phyloP scores from a whole-genome alignment of 2,113 vertebrate species.

The Brienomyrus brachyistius region DNA sequence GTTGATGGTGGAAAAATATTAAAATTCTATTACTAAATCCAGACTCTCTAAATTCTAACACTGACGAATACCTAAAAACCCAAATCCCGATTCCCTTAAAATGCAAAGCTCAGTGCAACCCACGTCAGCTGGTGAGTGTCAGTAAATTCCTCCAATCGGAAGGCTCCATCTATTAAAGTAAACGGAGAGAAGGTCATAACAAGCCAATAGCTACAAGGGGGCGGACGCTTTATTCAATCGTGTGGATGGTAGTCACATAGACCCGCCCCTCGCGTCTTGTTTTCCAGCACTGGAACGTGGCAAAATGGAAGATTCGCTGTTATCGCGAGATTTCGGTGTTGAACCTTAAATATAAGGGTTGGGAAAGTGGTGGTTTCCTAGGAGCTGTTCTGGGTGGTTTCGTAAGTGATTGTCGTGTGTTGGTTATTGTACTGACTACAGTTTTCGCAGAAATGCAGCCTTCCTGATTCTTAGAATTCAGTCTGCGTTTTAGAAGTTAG shows the following conservation, averaged over 20 bases:
- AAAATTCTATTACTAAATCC: too few species aligned
- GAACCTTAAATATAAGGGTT: neutral
- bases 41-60: neutral
- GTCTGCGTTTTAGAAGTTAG: neutral
- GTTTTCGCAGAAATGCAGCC: neutral
- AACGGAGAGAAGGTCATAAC: neutral
- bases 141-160: constrained; percentile 24
- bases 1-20: neutral
- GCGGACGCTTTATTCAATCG: constrained; percentile 47
- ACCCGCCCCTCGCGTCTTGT: constrained; percentile 32
- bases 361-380: neutral
- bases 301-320: constrained; percentile 48
- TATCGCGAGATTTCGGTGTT: constrained; percentile 23
- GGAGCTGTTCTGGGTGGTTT: neutral
- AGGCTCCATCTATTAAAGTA: rapidly evolving
- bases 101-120: constrained; percentile 30
- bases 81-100: constrained; percentile 32
- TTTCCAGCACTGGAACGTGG: constrained; percentile 50
- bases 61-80: constrained; percentile 31
- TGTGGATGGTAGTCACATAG: constrained; percentile 37
- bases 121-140: constrained; percentile 23
- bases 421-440: neutral
- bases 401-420: neutral
- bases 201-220: constrained; percentile 32
- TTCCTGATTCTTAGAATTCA: neutral